A percentile compares a stretch with the other conserved stretches of the same genome.
Conservation (phyloP, 2,888 invertebrate genomes). For the Oasisia sp. region DNA sequence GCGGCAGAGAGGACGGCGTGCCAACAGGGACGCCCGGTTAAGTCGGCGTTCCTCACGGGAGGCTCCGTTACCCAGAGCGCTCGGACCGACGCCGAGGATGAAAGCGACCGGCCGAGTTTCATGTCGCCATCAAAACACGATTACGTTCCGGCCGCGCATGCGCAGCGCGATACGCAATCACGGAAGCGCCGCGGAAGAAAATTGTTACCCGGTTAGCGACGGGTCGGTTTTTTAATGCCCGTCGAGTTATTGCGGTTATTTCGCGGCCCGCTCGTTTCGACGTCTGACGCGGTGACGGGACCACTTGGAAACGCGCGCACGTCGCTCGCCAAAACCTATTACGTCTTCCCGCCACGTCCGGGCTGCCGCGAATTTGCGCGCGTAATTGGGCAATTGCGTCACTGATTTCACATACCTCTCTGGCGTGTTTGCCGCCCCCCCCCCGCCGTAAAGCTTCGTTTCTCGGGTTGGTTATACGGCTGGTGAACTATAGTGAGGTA, state of each 20-base stretch:
- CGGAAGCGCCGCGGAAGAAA: neutral
- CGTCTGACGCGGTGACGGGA: neutral
- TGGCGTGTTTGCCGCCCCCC: neutral
- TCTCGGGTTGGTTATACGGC: neutral
- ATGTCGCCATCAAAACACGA: slow-evolving; percentile 17
- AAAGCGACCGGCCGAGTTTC: neutral
- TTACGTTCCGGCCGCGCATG: neutral
- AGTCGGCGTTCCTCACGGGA: neutral
- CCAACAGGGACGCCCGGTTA: neutral
- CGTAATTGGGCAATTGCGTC: neutral
- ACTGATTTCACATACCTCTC: neutral
- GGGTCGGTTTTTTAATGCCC: neutral
- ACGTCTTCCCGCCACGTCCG: neutral
- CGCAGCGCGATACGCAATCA: neutral
- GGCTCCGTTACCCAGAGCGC: neutral
- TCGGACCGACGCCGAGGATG: neutral
- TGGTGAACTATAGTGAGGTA: neutral
- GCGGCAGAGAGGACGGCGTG: neutral
- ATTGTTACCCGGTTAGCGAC: neutral
- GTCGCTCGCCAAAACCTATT: neutral
- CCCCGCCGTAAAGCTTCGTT: neutral
- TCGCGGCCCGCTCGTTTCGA: neutral
- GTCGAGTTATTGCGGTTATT: neutral
- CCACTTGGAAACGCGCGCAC: neutral
- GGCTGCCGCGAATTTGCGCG: neutral